Percentiles rank a stretch among this genome's conserved stretches.
phyloP scores from a whole-genome alignment of 2,113 vertebrate genomes.

The Brevimyrus niger region DNA sequence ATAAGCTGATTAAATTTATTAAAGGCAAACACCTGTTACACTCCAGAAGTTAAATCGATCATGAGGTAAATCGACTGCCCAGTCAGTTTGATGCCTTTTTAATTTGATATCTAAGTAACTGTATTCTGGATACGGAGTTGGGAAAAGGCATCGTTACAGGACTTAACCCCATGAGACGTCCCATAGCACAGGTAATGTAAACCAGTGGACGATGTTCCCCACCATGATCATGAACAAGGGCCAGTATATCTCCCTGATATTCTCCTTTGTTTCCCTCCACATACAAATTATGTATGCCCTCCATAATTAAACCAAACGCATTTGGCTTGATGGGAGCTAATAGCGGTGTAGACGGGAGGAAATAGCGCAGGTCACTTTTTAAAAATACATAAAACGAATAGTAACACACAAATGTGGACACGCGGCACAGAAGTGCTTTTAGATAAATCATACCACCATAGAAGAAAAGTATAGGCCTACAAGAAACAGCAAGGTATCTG shows the following conservation, averaged over 20 bases:
- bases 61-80: neutral
- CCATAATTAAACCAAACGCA: neutral
- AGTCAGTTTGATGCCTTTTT: neutral
- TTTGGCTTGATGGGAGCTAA: neutral
- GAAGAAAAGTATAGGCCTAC: neutral
- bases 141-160: neutral
- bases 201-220: neutral
- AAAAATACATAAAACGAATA: neutral
- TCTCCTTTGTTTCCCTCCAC: neutral
- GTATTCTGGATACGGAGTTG: neutral
- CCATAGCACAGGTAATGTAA: neutral
- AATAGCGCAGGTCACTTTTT: neutral
- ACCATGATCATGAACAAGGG: neutral
- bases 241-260: neutral
- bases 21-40: neutral
- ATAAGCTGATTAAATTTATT: neutral
- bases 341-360: neutral
- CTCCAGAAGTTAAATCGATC: neutral
- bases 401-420: neutral
- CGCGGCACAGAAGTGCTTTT: neutral
- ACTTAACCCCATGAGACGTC: neutral
- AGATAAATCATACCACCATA: neutral
- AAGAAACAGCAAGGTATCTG: neutral
- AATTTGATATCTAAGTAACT: neutral
- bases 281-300: neutral